Conservation (phyloP, 2,113 vertebrate species). For the Phylloscopus trochilus region DNA sequence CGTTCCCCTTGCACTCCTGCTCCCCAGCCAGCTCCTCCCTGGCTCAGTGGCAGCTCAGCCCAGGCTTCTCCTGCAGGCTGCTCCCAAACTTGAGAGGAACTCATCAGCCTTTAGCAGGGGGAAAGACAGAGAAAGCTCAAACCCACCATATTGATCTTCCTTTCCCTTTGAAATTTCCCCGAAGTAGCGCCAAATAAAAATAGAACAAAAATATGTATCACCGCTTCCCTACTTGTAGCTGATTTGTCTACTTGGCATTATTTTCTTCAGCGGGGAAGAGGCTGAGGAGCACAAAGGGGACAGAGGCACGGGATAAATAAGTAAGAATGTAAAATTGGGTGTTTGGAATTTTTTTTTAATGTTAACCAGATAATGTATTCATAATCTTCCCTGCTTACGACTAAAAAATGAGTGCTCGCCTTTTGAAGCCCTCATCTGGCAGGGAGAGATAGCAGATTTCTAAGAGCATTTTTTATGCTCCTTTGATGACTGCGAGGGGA, state of each 20-base stretch:
- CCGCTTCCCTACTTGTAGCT: constrained; percentile 10
- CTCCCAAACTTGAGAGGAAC: background rate
- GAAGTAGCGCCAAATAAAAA: constrained; percentile 31
- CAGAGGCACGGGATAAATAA: constrained; percentile 38
- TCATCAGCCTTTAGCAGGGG: background rate
- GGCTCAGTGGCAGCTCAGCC: background rate
- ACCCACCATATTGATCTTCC: constrained; percentile 14
- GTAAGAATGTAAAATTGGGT: constrained; percentile 65
- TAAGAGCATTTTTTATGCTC: constrained; percentile 73
- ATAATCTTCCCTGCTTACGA: constrained; percentile 65
- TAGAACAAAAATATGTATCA: constrained; percentile 24
- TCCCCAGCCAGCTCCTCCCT: background rate
- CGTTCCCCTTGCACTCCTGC: rapidly evolving
- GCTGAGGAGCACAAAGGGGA: constrained; percentile 31
- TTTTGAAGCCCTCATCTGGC: constrained; percentile 73
- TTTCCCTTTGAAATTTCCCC: background rate
- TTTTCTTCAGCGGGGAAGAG: constrained; percentile 18
- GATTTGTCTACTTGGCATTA: constrained; percentile 54
- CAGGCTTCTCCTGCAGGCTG: background rate
- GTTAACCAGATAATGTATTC: constrained; percentile 72
- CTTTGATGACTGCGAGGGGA: constrained; percentile 61
- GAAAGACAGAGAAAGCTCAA: constrained; percentile 3
- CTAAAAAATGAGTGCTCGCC: constrained; percentile 58
- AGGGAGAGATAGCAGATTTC: constrained; percentile 72
- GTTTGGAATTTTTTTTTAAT: constrained; percentile 60